Evolutionary conservation across 2,888 invertebrate genomes (phyloP).

Genomic region (Nebria brevicollis): DNA sequence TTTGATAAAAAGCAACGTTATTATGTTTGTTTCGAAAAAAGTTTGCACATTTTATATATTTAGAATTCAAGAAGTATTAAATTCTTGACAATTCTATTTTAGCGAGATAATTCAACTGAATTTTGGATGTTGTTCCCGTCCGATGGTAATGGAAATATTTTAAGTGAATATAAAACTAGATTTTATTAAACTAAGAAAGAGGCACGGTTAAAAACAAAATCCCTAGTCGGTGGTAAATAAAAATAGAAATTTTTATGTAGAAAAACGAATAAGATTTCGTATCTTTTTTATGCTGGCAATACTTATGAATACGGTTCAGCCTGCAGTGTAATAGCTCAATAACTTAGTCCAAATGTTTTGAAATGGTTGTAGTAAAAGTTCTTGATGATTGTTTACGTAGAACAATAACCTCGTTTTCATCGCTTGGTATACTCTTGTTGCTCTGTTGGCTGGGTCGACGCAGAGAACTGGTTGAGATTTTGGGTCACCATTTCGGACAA

Average conservation of each 20-base stretch:
- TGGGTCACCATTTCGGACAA: constrained; percentile 38
- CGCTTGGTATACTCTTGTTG: not conserved
- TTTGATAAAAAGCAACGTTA: too few relatives aligned
- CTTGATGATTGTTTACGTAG: constrained; percentile 8
- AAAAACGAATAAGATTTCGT: not conserved
- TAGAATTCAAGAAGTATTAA: too few relatives aligned
- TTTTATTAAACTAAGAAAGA: not conserved
- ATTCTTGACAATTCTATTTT: too few relatives aligned
- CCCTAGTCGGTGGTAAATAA: not conserved
- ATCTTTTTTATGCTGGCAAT: not conserved
- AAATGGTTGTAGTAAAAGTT: not conserved
- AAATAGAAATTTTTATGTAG: not conserved
- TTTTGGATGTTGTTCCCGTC: too few relatives aligned
- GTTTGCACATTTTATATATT: too few relatives aligned
- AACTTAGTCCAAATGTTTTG: constrained; percentile 1
- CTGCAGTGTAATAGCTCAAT: not conserved
- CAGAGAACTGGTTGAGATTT: constrained; percentile 36
- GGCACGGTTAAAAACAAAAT: not conserved
- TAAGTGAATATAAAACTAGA: not conserved
- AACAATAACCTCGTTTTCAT: constrained; percentile 22
- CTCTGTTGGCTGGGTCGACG: not conserved
- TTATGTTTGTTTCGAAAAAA: too few relatives aligned
- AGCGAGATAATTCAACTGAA: too few relatives aligned
- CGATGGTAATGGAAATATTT: not conserved
- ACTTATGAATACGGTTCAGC: not conserved